A percentile compares a stretch with the other conserved stretches of the same genome.
Evolutionary conservation across 1,140 invertebrate species (phyloP).

Genomic region (Eurosta solidaginis): DNA sequence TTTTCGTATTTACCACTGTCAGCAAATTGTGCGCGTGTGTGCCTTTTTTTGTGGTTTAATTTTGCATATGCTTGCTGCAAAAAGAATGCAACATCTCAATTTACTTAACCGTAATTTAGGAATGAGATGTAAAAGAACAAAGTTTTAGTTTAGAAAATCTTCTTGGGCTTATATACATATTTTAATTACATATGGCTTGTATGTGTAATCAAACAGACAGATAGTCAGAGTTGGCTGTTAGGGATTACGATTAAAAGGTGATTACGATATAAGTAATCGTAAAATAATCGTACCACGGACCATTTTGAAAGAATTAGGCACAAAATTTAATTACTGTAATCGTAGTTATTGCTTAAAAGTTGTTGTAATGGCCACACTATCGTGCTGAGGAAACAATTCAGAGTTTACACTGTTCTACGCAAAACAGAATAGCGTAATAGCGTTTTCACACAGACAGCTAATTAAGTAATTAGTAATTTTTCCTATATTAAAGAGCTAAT

Average conservation of each 20-base stretch:
- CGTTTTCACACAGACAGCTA: no score
- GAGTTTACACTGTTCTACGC: no score
- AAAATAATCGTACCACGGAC: no score
- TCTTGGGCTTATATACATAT: background rate
- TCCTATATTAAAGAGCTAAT: no score
- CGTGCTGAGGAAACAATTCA: no score
- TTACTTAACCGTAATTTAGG: background rate
- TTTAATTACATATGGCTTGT: background rate
- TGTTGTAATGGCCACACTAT: no score
- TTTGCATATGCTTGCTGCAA: background rate
- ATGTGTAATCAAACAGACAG: background rate
- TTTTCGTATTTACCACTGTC: background rate
- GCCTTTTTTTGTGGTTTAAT: background rate
- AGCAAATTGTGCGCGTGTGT: background rate
- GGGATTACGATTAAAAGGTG: background rate
- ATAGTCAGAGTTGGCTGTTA: background rate
- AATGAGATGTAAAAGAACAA: background rate
- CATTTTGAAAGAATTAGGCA: no score
- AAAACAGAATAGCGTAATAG: no score
- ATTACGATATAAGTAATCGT: background rate
- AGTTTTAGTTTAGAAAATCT: background rate
- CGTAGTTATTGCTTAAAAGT: no score
- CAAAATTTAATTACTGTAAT: no score
- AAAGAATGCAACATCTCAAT: background rate
- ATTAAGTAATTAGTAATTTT: no score